These are phyloP conservation scores for Shinisaurus crocodilurus DNA, from an alignment of 2,113 vertebrate genomes.

Conservation along the genomic window DNA sequence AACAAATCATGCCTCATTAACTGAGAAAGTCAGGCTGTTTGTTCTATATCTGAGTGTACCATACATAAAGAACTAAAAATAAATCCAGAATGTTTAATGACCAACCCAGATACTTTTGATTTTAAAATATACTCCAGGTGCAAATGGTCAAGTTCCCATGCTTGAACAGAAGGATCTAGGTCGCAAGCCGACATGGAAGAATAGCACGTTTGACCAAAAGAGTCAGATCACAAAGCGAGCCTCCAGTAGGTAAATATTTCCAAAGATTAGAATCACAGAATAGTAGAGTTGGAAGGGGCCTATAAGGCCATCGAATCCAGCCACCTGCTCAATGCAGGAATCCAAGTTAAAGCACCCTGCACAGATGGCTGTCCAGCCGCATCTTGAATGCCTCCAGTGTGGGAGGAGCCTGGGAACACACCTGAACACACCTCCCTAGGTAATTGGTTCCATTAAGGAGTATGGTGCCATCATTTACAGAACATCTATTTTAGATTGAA, in stretches of 20 bases:
- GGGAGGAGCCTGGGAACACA: too few relatives aligned
- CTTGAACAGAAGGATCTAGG: neutral
- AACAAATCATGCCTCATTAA: neutral
- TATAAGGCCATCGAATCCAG: neutral
- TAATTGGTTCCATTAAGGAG: too few relatives aligned
- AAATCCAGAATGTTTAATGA: accelerated
- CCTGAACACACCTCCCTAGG: too few relatives aligned
- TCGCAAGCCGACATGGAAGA: neutral
- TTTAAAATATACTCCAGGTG: neutral
- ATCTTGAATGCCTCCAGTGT: too few relatives aligned
- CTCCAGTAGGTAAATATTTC: neutral
- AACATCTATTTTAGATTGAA: neutral
- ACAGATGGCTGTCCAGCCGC: too few relatives aligned
- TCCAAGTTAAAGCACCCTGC: too few relatives aligned
- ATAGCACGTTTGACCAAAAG: neutral
- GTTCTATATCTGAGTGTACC: neutral
- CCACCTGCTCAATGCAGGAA: too few relatives aligned
- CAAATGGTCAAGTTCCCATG: neutral
- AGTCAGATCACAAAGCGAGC: neutral
- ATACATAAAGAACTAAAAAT: slow-evolving; percentile 16
- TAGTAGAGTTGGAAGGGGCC: neutral
- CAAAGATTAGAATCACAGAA: too few relatives aligned
- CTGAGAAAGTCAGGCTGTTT: neutral
- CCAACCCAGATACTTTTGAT: neutral
- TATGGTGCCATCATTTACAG: neutral